Conservation (phyloP, 2,113 vertebrate species). For the Scomber colias region DNA sequence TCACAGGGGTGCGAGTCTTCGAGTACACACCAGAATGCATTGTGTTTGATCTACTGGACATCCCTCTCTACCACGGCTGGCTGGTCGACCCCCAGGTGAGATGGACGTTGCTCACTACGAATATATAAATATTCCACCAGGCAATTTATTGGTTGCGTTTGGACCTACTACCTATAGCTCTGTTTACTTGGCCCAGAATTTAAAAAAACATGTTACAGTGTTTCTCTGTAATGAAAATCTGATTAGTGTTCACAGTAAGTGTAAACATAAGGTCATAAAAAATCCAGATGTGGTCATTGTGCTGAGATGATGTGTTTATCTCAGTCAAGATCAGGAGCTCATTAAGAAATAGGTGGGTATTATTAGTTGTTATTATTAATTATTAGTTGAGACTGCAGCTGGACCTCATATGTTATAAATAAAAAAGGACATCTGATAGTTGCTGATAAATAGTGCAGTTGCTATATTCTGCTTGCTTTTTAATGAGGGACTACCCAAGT, state of each 20-base stretch:
- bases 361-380: no score
- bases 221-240: not conserved
- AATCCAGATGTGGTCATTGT: no score
- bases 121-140: not conserved
- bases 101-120: constrained; percentile 38
- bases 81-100: constrained; percentile 97
- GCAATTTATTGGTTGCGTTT: not conserved
- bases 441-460: not conserved
- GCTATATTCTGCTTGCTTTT: no score
- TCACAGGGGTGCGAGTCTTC: constrained; percentile 96
- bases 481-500: not conserved
- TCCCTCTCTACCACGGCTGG: constrained; percentile 98
- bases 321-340: no score
- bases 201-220: no score
- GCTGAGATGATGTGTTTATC: no score
- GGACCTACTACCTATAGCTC: no score
- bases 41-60: constrained; percentile 98
- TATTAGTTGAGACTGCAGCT: no score
- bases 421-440: not conserved
- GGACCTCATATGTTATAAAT: no score
- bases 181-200: not conserved
- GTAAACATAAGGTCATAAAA: not conserved
- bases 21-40: constrained; percentile 99
- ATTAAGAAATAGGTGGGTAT: no score
- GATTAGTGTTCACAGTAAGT: not conserved